Base-by-base conservation (phyloP, 2,797 vertebrate genomes). In the Notolabrus celidotus region DNA sequence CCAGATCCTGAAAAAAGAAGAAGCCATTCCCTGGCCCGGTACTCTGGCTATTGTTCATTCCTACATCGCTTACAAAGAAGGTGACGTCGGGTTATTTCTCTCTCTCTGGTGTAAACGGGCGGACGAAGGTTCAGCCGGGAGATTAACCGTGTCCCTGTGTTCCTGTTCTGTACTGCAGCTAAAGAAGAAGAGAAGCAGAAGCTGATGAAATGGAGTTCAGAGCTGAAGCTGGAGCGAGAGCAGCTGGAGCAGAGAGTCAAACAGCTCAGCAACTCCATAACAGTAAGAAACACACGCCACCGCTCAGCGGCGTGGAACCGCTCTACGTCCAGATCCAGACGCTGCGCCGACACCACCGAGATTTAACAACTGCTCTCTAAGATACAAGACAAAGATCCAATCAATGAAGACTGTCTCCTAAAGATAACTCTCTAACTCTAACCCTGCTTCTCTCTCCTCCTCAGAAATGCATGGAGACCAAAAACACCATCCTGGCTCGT, bases 41-140 rank as follows among this genome's bases (percentile, higher is more conserved):
- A 99, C 97, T 50, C 93, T 99, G 94, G 98, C 98, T 81, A 99
- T 99, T 51, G 98, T 99, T 85, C 98, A 99, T 95, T 99, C 98
- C 80, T 99, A 99, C 93, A 99, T 99, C 62, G 98, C 98, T 39
- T 99, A 99, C 94, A 99, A 99, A 97, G 97, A 98, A 97, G 98
- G 98, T 99, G 94, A 74, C 14, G 1, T 7, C 14, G 2, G 0
- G 7, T 22, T 25, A 0, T 14, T 3, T 6, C 11, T n/a, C 23
- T 7, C 16, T 10, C 14, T 19, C 3, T n/a, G n/a, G n/a, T n/a
- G n/a, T n/a, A n/a, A n/a, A n/a, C n/a, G n/a, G n/a, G n/a, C n/a
- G n/a, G n/a, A n/a, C n/a, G n/a, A n/a, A n/a, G n/a, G n/a, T n/a
- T n/a, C 5, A 14, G 0, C 20, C 0, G 16, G 11, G 56, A 65